Conservation (phyloP, 2,797 vertebrate genomes). For the Okamejei kenojei region DNA sequence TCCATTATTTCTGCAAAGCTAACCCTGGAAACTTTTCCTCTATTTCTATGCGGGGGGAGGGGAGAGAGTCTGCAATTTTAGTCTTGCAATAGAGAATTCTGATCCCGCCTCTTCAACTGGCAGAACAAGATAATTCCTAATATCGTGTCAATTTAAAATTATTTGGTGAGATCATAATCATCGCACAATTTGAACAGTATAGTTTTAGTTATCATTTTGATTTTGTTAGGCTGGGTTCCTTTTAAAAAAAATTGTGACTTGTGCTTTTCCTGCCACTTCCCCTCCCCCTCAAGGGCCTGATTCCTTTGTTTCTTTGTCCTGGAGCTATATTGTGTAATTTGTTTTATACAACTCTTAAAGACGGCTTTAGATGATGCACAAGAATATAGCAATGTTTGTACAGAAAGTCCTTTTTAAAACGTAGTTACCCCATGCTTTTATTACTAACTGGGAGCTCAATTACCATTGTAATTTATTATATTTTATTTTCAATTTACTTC, state of each 20-base stretch:
- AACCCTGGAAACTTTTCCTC: not conserved
- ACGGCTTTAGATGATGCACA: not conserved
- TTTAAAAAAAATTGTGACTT: not conserved
- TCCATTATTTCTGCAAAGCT: not conserved
- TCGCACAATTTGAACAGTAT: not conserved
- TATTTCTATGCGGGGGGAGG: not conserved
- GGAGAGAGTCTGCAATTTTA: not conserved
- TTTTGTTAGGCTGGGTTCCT: not conserved
- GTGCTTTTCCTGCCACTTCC: not conserved
- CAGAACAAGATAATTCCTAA: not conserved
- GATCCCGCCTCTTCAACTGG: not conserved
- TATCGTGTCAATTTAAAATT: not conserved
- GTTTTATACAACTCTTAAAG: constrained; percentile 16
- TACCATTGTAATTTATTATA: not conserved
- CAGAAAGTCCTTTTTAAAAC: not conserved
- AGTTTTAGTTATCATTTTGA: constrained; percentile 4
- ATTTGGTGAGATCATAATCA: not conserved
- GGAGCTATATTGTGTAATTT: constrained; percentile 22
- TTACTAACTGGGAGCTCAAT: not conserved
- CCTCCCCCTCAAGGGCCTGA: constrained; percentile 23
- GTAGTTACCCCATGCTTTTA: not conserved
- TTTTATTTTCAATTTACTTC: constrained; percentile 3
- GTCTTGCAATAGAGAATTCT: not conserved
- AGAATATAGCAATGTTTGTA: not conserved
- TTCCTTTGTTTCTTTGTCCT: constrained; percentile 37